Percentiles rank a stretch among this genome's conserved stretches.
Evolutionary conservation across 2,888 invertebrate species (phyloP).

Genomic region (Scotopteryx bipunctaria): DNA sequence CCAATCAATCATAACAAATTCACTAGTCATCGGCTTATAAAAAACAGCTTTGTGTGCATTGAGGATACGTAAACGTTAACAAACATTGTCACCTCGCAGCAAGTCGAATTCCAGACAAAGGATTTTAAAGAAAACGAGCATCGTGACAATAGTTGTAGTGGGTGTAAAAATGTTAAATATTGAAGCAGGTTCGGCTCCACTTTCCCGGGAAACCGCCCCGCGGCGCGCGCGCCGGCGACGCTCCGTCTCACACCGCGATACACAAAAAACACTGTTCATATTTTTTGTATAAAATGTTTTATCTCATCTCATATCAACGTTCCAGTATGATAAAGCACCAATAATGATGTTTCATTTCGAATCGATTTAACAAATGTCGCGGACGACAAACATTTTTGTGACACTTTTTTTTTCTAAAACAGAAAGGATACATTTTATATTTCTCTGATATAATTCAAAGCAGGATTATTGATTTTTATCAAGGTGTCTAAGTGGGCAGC

Average conservation of each 20-base stretch:
- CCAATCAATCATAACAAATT: constrained; percentile 81
- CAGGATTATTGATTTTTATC: constrained; percentile 42
- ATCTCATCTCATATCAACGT: constrained; percentile 75
- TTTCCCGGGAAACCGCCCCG: constrained; percentile 80
- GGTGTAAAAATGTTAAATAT: constrained; percentile 79
- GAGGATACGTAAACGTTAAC: constrained; percentile 73
- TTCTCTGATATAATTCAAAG: constrained; percentile 31
- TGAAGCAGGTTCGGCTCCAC: constrained; percentile 65
- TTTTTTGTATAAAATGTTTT: constrained; percentile 47
- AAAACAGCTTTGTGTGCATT: constrained; percentile 72
- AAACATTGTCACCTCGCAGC: constrained; percentile 79
- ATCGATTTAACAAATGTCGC: constrained; percentile 70
- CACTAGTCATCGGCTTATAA: constrained; percentile 81
- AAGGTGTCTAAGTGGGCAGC: constrained; percentile 42
- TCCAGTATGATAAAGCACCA: constrained; percentile 78
- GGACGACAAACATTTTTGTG: constrained; percentile 60
- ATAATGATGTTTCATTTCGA: constrained; percentile 81
- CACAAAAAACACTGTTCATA: constrained; percentile 71
- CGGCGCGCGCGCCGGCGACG: constrained; percentile 76
- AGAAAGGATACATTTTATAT: constrained; percentile 39
- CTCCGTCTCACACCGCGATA: constrained; percentile 73
- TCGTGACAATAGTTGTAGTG: constrained; percentile 68
- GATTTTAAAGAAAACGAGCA: constrained; percentile 66
- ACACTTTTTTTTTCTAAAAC: constrained; percentile 57
- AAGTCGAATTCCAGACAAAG: constrained; percentile 74